Conservation (phyloP, 2,797 vertebrate species). For the Rhadinocentrus ornatus region DNA sequence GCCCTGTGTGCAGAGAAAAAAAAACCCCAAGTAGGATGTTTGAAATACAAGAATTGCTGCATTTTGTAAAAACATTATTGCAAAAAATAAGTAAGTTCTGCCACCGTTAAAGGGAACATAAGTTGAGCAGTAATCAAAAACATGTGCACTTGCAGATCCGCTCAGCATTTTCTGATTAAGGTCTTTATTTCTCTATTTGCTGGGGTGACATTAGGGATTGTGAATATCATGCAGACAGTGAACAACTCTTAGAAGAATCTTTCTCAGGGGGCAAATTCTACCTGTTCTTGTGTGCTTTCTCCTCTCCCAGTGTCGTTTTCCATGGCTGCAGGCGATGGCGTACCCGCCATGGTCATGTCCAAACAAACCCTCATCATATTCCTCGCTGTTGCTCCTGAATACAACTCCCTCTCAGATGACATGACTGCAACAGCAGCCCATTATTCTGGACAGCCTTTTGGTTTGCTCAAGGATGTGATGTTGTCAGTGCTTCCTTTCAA, state of each 20-base stretch:
- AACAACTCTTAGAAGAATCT: constrained; percentile 32
- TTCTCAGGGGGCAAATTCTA: constrained; percentile 31
- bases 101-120: constrained; percentile 49
- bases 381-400: constrained; percentile 47
- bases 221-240: constrained; percentile 41
- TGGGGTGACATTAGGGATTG: constrained; percentile 36
- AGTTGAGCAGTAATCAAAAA: constrained; percentile 69
- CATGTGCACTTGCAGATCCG: constrained; percentile 71
- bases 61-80: constrained; percentile 57
- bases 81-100: constrained; percentile 36
- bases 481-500: constrained; percentile 77
- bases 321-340: constrained; percentile 63
- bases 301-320: constrained; percentile 66
- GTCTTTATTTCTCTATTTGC: constrained; percentile 34
- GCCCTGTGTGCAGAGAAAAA: constrained; percentile 48
- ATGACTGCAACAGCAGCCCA: constrained; percentile 66
- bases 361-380: constrained; percentile 73
- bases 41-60: constrained; percentile 57
- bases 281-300: constrained; percentile 51
- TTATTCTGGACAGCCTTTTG: constrained; percentile 73
- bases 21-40: constrained; percentile 45
- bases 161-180: constrained; percentile 60
- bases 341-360: constrained; percentile 70
- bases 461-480: constrained; percentile 74
- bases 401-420: constrained; percentile 69